Evolutionary conservation across 2,888 invertebrate species (phyloP).

Genomic region (Drosophila lacicola): DNA sequence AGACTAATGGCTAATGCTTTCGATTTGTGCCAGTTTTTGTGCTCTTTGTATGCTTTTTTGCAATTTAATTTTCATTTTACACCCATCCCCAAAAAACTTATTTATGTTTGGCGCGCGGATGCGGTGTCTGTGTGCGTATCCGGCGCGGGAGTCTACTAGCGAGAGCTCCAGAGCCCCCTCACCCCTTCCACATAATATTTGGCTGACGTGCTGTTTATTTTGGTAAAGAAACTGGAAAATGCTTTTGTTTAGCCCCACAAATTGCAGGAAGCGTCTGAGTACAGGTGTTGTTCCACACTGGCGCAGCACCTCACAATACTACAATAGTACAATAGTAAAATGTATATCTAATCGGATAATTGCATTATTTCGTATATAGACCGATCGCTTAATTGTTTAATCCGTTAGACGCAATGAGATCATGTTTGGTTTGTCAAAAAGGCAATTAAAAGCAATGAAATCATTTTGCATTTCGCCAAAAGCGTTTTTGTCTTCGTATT

Average conservation of each 20-base stretch:
- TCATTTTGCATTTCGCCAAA: constrained; percentile 54
- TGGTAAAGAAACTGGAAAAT: constrained; percentile 21
- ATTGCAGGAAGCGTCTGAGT: constrained; percentile 52
- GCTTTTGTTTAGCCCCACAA: constrained; percentile 43
- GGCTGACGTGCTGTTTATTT: constrained; percentile 49
- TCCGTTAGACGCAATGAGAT: constrained; percentile 62
- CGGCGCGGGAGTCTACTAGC: constrained; percentile 45
- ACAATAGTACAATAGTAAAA: constrained; percentile 25
- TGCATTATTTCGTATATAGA: not conserved
- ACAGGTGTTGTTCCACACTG: constrained; percentile 56
- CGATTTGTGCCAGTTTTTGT: constrained; percentile 59
- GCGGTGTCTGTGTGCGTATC: constrained; percentile 53
- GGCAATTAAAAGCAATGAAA: constrained; percentile 66
- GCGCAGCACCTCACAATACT: not conserved
- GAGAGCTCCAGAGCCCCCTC: not conserved
- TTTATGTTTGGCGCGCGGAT: constrained; percentile 68
- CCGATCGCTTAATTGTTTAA: constrained; percentile 35
- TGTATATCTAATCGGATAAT: not conserved
- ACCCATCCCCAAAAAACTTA: constrained; percentile 66
- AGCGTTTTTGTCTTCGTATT: constrained; percentile 22
- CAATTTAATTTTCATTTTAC: constrained; percentile 71
- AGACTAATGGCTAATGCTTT: constrained; percentile 56
- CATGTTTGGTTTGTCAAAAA: constrained; percentile 65
- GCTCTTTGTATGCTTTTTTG: constrained; percentile 50
- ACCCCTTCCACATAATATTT: constrained; percentile 25